Evolutionary conservation across 2,888 invertebrate genomes (phyloP).

Genomic region (Ormyrus thymus): DNA sequence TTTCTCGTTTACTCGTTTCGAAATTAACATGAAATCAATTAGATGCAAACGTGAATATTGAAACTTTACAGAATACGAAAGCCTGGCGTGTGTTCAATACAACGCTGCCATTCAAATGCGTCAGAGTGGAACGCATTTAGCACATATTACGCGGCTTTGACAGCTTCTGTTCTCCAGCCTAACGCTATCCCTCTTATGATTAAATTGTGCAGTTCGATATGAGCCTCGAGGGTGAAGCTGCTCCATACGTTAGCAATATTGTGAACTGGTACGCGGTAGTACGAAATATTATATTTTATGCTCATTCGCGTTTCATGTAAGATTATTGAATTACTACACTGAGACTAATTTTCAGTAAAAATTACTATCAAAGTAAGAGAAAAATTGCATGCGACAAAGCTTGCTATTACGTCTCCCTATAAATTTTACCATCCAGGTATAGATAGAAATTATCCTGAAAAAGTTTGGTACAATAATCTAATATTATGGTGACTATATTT

Average conservation of each 20-base stretch:
- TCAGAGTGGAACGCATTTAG: conserved; percentile 24
- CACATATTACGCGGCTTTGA: conserved; percentile 27
- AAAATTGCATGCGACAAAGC: too few relatives aligned
- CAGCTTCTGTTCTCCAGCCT: conserved; percentile 15
- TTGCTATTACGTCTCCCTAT: too few relatives aligned
- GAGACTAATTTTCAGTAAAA: too few relatives aligned
- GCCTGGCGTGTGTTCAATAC: neutral
- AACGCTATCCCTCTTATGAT: conserved; percentile 23
- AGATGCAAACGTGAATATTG: conserved; percentile 18
- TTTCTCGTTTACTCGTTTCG: neutral
- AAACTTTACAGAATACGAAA: neutral
- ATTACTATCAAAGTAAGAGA: too few relatives aligned
- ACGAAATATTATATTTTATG: too few relatives aligned
- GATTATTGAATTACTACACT: too few relatives aligned
- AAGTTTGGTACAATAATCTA: too few relatives aligned
- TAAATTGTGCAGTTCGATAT: conserved; percentile 30
- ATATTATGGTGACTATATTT: too few relatives aligned
- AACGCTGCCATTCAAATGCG: conserved; percentile 1
- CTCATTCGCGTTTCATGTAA: too few relatives aligned
- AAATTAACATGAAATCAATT: conserved; percentile 15
- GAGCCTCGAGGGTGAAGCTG: conserved; percentile 11
- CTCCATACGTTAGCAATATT: neutral
- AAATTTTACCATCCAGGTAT: too few relatives aligned
- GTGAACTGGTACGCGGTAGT: neutral
- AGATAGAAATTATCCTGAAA: too few relatives aligned